A percentile compares a stretch with the other conserved stretches of the same genome.
These are phyloP conservation scores for Myotis findleyi DNA, from an alignment of 2,797 vertebrate genomes.

Conservation along the genomic window DNA sequence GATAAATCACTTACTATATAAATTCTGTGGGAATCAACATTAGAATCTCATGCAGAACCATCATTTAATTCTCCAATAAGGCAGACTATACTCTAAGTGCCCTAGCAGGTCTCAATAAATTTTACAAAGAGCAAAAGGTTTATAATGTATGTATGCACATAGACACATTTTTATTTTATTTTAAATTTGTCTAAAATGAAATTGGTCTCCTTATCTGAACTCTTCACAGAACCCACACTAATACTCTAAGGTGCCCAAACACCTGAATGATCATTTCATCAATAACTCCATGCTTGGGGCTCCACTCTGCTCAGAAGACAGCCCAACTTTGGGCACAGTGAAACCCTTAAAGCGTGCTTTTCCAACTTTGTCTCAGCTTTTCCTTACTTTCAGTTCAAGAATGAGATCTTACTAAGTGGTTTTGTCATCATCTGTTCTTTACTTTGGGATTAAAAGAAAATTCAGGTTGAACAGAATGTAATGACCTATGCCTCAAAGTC, in stretches of 20 bases:
- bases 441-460: constrained; percentile 11
- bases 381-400: neutral
- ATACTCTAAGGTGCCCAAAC: neutral
- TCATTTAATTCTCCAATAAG: constrained; percentile 18
- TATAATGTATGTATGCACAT: neutral
- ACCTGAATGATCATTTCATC: neutral
- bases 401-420: neutral
- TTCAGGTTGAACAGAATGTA: neutral
- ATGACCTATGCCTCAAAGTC: neutral
- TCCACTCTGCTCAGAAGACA: neutral
- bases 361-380: neutral
- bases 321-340: neutral
- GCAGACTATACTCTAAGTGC: neutral
- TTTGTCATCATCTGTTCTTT: neutral
- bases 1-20: constrained; percentile 27
- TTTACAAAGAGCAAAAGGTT: constrained; percentile 26
- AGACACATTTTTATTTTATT: neutral
- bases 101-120: neutral
- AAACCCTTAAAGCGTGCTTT: neutral
- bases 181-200: neutral
- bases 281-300: neutral
- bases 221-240: neutral
- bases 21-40: neutral
- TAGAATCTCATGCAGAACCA: constrained; percentile 3
- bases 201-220: constrained; percentile 1